Evolutionary conservation across 2,797 vertebrate genomes (phyloP).

Genomic region (Xiphorhynchus erythropygius): DNA sequence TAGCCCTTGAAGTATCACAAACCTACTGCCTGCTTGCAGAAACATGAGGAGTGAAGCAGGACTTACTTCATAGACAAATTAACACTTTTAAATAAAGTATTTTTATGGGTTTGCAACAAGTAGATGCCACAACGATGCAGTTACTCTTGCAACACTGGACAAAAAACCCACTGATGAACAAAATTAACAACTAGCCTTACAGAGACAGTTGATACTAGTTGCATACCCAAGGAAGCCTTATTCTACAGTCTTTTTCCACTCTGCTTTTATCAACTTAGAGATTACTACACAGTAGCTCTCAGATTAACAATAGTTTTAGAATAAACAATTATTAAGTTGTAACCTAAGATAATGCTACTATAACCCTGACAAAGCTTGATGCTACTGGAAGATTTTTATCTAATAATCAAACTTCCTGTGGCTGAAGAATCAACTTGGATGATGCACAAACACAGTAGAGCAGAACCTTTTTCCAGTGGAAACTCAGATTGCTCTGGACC

Average conservation of each 20-base stretch:
- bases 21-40: background rate
- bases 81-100: background rate
- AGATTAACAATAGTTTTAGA: background rate
- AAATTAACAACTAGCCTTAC: background rate
- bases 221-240: background rate
- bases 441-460: background rate
- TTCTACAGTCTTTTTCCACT: background rate
- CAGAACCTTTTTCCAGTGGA: background rate
- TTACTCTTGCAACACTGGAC: background rate
- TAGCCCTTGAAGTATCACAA: background rate
- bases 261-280: background rate
- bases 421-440: background rate
- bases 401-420: background rate
- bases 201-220: background rate
- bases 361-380: background rate
- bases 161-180: background rate
- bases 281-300: background rate
- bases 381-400: background rate
- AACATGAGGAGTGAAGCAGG: background rate
- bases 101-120: background rate
- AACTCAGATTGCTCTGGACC: background rate
- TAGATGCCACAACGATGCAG: background rate
- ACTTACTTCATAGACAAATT: background rate
- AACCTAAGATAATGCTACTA: background rate
- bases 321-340: background rate